Percentiles rank a stretch among this genome's conserved stretches.
These are phyloP conservation scores for Leptestheria dahalacensis DNA, from an alignment of 1,140 invertebrate genomes.

Conservation along the genomic window DNA sequence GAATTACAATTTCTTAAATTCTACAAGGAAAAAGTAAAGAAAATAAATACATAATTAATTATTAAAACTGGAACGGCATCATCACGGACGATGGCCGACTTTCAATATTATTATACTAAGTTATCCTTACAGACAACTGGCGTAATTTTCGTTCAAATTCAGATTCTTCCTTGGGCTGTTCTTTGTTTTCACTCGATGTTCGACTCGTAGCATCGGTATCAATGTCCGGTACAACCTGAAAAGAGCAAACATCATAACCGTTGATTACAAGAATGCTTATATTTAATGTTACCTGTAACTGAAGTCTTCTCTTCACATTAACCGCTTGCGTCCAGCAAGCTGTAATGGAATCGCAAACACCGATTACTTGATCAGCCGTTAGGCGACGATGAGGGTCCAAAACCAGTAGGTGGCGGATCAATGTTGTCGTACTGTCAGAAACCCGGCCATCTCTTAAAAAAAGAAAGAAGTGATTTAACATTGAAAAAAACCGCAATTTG, in stretches of 20 bases:
- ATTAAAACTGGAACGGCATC: too few relatives aligned
- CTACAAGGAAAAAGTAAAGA: background rate
- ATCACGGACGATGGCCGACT: too few relatives aligned
- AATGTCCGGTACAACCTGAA: constrained; percentile 30
- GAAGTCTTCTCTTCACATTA: constrained; percentile 1
- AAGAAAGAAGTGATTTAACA: too few relatives aligned
- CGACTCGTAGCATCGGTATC: background rate
- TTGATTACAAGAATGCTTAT: too few relatives aligned
- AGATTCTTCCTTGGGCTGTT: background rate
- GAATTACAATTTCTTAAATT: background rate
- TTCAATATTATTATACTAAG: background rate
- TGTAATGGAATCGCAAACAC: constrained; percentile 34
- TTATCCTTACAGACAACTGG: background rate
- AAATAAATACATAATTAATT: background rate
- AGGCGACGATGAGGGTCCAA: constrained; percentile 39
- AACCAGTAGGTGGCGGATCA: constrained; percentile 41
- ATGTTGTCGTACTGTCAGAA: constrained; percentile 35
- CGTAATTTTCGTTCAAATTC: background rate
- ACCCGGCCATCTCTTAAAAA: constrained; percentile 37
- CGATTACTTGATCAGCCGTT: constrained; percentile 42
- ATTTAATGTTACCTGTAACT: too few relatives aligned
- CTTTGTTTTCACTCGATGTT: background rate
- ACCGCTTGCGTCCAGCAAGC: constrained; percentile 27
- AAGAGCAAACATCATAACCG: background rate
- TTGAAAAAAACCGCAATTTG: too few relatives aligned